phyloP scores from a whole-genome alignment of 2,113 vertebrate species.

The Gopherus evgoodei region DNA sequence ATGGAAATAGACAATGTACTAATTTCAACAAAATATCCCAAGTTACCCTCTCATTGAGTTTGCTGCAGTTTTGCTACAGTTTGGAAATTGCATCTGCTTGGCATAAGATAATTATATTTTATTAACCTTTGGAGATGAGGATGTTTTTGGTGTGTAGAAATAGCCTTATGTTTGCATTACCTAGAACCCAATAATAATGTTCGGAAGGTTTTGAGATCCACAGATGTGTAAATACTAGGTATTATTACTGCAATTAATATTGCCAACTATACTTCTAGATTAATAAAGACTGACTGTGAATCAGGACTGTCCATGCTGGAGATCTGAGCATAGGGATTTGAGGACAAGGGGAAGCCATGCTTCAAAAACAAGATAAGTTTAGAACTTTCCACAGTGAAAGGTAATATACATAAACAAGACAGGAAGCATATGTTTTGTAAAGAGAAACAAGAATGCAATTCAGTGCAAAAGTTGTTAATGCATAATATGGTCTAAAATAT shows the following conservation, averaged over 20 bases:
- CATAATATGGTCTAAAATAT: not conserved
- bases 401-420: not conserved
- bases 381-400: not conserved
- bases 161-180: not conserved
- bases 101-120: not conserved
- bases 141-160: not conserved
- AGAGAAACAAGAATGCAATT: not conserved
- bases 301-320: not conserved
- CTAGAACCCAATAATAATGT: not conserved
- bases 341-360: not conserved
- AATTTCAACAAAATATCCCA: not conserved
- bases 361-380: not conserved
- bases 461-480: not conserved
- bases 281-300: not conserved
- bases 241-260: constrained; percentile 38
- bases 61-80: not conserved
- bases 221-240: not conserved
- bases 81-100: not conserved
- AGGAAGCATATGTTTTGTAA: not conserved
- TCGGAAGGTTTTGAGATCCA: not conserved
- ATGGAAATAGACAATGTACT: not conserved
- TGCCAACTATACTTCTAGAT: not conserved
- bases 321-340: not conserved
- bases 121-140: not conserved
- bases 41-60: not conserved